Evolutionary conservation across 2,113 vertebrate genomes (phyloP).

Genomic region (Eulemur macaco): DNA sequence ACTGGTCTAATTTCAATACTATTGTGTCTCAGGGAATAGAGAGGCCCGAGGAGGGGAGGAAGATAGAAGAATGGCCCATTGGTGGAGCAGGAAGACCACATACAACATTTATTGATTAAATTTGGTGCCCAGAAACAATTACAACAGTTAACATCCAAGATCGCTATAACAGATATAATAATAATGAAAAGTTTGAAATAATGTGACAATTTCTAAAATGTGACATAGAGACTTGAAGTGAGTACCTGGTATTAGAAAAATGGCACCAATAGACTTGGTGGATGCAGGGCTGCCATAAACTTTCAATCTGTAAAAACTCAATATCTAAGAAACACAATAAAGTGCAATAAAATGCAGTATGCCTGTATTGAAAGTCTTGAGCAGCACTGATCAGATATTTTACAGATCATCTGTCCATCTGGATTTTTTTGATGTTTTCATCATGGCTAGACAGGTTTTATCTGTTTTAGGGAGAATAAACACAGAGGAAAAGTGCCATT

Average conservation of each 20-base stretch:
- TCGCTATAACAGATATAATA: neutral
- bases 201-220: neutral
- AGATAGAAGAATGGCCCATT: neutral
- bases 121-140: neutral
- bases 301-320: neutral
- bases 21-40: neutral
- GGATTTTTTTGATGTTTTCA: neutral
- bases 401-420: neutral
- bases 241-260: neutral
- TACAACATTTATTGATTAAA: neutral
- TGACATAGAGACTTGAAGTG: neutral
- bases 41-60: neutral
- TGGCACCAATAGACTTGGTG: neutral
- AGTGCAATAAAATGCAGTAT: neutral
- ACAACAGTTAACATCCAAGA: neutral
- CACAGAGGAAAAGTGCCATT: neutral
- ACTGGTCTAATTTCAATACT: neutral
- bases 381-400: neutral
- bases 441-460: neutral
- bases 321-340: no score
- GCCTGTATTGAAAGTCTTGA: neutral
- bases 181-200: neutral
- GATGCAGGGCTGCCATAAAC: neutral
- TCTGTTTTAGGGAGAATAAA: neutral
- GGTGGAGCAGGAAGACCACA: neutral